Evolutionary conservation across 2,888 invertebrate species (phyloP), one percentile per base, ranked within the genome.

Genomic region (Nebria salina): DNA sequence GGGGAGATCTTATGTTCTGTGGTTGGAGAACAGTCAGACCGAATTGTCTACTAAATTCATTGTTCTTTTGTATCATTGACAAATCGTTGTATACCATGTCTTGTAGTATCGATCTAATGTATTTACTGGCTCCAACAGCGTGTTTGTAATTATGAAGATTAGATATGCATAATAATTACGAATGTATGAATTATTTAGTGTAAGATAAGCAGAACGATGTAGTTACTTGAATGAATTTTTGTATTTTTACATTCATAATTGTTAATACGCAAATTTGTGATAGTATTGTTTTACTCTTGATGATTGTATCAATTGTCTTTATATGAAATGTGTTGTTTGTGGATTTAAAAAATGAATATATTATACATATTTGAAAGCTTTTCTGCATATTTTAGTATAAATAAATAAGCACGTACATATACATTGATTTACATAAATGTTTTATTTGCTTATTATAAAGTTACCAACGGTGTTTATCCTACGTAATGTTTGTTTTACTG

Each of bases 151-250:
- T 68, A 26, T 68, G 7, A 11, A 15, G n/a, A 20, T 13, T 25
- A 20, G 68, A 26, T 68, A 68, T 68, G 68, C 68, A 68, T 68
- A 68, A 68, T 68, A 68, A 68, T 68, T 68, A 68, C 20, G 68
- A 68, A 68, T 68, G 68, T 68, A n/a, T 9, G 15, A 68, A 15
- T 20, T 26, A n/a, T 20, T 20, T 20, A 20, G 20, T 20, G 20
- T 20, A 20, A 20, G 20, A 20, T 20, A 20, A 20, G 20, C 20
- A 20, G 20, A 20, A 20, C 20, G 20, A 20, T 20, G 20, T 20
- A 20, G 20, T 20, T 20, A 20, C 20, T 20, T 20, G 20, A 20
- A 20, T 20, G 20, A 20, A 20, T 20, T 20, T 20, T 20, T 20
- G 20, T 20, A 20, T 20, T 20, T 20, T 20, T 20, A 20, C 20